Base-by-base conservation (phyloP, 2,113 vertebrate species). In the Pelmatolapia mariae region DNA sequence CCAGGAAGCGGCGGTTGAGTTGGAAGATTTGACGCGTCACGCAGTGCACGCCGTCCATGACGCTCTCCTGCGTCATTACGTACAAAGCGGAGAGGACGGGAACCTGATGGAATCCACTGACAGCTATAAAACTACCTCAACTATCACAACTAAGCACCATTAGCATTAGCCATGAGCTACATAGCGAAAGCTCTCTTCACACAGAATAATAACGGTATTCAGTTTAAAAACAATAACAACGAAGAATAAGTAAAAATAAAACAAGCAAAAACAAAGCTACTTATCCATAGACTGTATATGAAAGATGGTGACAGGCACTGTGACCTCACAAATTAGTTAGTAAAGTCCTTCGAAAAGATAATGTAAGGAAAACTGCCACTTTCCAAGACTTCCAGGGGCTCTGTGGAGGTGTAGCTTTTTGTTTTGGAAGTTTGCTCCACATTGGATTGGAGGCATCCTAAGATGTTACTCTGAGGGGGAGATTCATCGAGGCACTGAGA, bases 11-110 rank as follows among this genome's bases (percentile, higher is more conserved):
- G 84, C 66, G 91, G 87, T 63, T 88, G 94, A 91, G 96, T 95
- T 97, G 96, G 96, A 95, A 96, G 93, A 93, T 94, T 96, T 97
- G 95, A 97, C 96, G 96, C 89, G 40, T 4, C 22, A 92, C 84
- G 92, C 61, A 68, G 33, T 52, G 4, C 12, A 36, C 68, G 82
- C 13, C 63, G 86, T n/a, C 5, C 4, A 29, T 18, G 24, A 76
- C 71, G 71, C 2, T 1, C 7, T 3, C 3, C 1, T 85, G 50
- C 94, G 95, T 91, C 83, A n/a, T 50, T 4, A 94, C 95, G 95
- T 76, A 84, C 8, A 8, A n/a, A 45, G 43, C 43, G 15, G 43
- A 18, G 66, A 5, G 15, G n/a, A 40, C 2, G 18, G 24, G 10
- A 29, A 50, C 40, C 40, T 11, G 68, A 47, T 29, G 68, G 40